Percentiles rank a stretch among this genome's conserved stretches.
phyloP scores from a whole-genome alignment of 2,888 invertebrate species.

The Diogma glabrata region DNA sequence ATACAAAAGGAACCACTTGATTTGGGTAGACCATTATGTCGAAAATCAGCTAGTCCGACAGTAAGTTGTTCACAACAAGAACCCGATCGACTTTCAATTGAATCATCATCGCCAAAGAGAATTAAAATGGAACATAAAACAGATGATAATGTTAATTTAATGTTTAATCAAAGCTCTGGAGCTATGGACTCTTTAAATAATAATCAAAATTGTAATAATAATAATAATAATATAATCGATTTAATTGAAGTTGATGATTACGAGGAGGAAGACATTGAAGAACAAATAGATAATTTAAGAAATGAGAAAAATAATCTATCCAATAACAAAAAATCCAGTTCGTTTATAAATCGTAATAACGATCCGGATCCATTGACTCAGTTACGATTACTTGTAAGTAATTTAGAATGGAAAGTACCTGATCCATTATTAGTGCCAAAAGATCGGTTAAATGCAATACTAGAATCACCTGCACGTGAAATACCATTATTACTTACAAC shows the following conservation, averaged over 20 bases:
- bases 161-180: too few species aligned
- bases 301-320: background rate
- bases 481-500: conserved; percentile 61
- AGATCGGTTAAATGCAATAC: conserved; percentile 55
- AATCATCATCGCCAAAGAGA: conserved; percentile 32
- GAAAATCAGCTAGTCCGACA: conserved; percentile 58
- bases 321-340: background rate
- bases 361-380: conserved; percentile 58
- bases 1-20: conserved; percentile 54
- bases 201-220: background rate
- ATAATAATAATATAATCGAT: conserved; percentile 2
- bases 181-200: background rate
- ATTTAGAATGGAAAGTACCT: conserved; percentile 58
- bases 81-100: conserved; percentile 34
- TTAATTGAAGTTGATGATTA: background rate
- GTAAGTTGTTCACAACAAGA: conserved; percentile 54
- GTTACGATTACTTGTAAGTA: conserved; percentile 53
- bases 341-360: conserved; percentile 21
- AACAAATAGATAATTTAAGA: background rate
- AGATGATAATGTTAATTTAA: conserved; percentile 28
- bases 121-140: conserved; percentile 39
- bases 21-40: conserved; percentile 44
- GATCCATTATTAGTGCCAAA: conserved; percentile 73
- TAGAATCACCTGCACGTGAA: conserved; percentile 61
- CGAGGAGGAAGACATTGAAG: background rate